A percentile compares a stretch with the other conserved stretches of the same genome.
Evolutionary conservation across 2,797 vertebrate genomes (phyloP).

Genomic region (Glossophaga mutica): DNA sequence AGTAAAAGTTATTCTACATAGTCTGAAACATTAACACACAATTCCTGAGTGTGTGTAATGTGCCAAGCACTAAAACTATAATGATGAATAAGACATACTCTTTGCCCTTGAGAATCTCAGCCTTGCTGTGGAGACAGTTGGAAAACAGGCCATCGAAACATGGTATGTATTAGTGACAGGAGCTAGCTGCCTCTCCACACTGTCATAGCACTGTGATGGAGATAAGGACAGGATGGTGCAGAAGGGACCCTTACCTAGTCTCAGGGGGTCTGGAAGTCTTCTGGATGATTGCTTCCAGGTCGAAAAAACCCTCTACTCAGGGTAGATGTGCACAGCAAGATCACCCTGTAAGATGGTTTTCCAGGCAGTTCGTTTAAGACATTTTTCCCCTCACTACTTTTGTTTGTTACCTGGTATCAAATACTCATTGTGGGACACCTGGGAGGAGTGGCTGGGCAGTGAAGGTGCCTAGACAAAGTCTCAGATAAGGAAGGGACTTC

Average conservation of each 20-base stretch:
- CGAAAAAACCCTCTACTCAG: not conserved
- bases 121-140: not conserved
- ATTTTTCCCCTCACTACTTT: not conserved
- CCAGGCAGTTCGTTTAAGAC: not conserved
- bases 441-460: not conserved
- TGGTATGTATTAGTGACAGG: not conserved
- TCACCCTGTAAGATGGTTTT: not conserved
- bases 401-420: not conserved
- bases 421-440: not conserved
- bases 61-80: not conserved
- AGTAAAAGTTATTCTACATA: not conserved
- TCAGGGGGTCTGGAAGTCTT: not conserved
- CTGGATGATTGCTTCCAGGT: not conserved
- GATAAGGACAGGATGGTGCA: not conserved
- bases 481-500: not conserved
- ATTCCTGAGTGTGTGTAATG: not conserved
- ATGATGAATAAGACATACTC: not conserved
- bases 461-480: not conserved
- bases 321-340: not conserved
- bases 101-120: not conserved
- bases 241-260: not conserved
- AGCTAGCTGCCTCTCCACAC: not conserved
- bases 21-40: not conserved
- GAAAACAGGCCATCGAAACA: not conserved
- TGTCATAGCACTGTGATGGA: too few relatives aligned